These are phyloP conservation scores for Acanthurus leucopareius DNA, from an alignment of 2,797 vertebrate species.

Conservation along the genomic window DNA sequence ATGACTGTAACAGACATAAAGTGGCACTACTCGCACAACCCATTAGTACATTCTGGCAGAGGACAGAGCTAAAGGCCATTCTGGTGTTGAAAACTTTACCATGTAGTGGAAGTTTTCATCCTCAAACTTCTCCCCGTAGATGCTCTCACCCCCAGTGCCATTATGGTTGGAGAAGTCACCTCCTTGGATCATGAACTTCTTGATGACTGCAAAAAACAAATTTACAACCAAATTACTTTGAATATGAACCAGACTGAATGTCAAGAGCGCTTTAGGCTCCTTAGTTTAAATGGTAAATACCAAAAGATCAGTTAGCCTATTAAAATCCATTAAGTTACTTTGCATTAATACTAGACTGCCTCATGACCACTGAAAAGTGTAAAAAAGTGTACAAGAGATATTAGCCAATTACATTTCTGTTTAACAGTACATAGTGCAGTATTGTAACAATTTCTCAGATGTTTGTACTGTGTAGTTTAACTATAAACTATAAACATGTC, in stretches of 20 bases:
- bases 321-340: neutral
- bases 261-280: neutral
- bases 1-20: neutral
- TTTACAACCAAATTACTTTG: conserved; percentile 6
- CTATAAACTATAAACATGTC: neutral
- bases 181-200: conserved; percentile 98
- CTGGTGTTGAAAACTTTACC: conserved; percentile 77
- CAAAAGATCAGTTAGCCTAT: neutral
- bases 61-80: neutral
- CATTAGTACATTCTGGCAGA: neutral
- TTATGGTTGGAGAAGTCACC: conserved; percentile 98
- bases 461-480: neutral
- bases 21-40: neutral
- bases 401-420: no score
- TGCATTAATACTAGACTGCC: neutral
- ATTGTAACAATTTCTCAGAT: no score
- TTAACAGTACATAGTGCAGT: no score
- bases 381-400: no score
- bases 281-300: neutral
- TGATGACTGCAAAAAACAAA: conserved; percentile 90
- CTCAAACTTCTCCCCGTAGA: conserved; percentile 99
- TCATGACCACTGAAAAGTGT: neutral
- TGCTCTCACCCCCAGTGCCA: conserved; percentile 98
- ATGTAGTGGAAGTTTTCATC: conserved; percentile 98
- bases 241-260: neutral